Evolutionary conservation across 2,113 vertebrate genomes (phyloP).

Genomic region (Calyptommatus sinebrachiatus): DNA sequence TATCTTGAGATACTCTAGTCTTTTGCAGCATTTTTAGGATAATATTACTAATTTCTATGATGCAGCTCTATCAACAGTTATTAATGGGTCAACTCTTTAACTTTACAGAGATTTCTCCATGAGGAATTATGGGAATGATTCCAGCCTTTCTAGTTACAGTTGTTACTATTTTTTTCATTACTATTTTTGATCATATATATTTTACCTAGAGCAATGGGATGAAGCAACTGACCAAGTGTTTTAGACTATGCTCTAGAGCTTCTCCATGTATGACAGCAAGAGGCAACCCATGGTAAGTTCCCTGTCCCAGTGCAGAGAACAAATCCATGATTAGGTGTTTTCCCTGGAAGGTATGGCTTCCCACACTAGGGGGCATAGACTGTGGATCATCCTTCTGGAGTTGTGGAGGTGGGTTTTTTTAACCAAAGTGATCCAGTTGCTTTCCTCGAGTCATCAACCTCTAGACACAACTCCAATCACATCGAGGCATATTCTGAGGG

Average conservation of each 20-base stretch:
- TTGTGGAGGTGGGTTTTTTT: too few species aligned
- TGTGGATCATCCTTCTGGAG: too few species aligned
- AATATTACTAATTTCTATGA: background rate
- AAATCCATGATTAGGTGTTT: too few species aligned
- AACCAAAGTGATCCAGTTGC: too few species aligned
- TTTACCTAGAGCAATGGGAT: background rate
- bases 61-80: background rate
- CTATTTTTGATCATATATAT: background rate
- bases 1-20: background rate
- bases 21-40: background rate
- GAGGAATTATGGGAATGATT: background rate
- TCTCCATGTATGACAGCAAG: background rate
- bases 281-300: too few species aligned
- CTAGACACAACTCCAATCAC: too few species aligned
- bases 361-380: too few species aligned
- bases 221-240: conserved; percentile 7
- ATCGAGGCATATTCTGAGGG: too few species aligned
- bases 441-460: too few species aligned
- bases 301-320: too few species aligned
- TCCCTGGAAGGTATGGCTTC: too few species aligned
- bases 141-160: background rate
- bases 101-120: background rate
- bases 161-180: background rate
- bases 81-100: background rate
- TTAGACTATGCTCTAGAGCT: background rate